These are phyloP conservation scores for Myrmophylax atrothorax DNA, from an alignment of 2,113 vertebrate species.

Conservation along the genomic window DNA sequence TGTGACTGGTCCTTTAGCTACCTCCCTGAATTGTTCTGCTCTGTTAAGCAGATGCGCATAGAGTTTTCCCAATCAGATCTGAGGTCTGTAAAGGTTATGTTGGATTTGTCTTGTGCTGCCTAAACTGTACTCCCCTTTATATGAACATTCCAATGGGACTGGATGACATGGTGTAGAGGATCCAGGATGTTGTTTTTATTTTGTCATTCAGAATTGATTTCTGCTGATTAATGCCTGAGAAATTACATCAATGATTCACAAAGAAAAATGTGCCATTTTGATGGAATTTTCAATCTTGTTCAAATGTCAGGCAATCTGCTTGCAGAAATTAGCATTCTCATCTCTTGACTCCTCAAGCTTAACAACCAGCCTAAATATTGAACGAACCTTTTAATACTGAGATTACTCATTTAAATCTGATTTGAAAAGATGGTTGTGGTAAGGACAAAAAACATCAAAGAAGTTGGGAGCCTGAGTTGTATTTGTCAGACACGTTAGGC, in stretches of 20 bases:
- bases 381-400: constrained; percentile 63
- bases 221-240: constrained; percentile 25
- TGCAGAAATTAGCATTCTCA: constrained; percentile 21
- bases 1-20: neutral
- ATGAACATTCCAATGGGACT: neutral
- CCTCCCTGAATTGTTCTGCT: neutral
- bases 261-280: constrained; percentile 1
- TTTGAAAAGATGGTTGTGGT: neutral
- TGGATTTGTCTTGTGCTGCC: neutral
- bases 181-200: neutral
- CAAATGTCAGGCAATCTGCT: constrained; percentile 63
- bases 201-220: neutral
- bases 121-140: neutral
- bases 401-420: constrained; percentile 44
- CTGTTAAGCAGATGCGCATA: neutral
- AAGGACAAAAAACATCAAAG: constrained; percentile 33
- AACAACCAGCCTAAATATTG: constrained; percentile 36
- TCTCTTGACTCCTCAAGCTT: constrained; percentile 42
- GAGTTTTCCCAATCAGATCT: neutral
- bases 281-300: constrained; percentile 43
- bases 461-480: neutral
- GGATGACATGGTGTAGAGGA: fast-evolving
- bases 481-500: neutral
- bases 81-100: neutral
- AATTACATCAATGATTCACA: neutral